Evolutionary conservation across 2,113 vertebrate species (phyloP), one percentile per base, ranked within the genome.

Genomic region (Anolis carolinensis): DNA sequence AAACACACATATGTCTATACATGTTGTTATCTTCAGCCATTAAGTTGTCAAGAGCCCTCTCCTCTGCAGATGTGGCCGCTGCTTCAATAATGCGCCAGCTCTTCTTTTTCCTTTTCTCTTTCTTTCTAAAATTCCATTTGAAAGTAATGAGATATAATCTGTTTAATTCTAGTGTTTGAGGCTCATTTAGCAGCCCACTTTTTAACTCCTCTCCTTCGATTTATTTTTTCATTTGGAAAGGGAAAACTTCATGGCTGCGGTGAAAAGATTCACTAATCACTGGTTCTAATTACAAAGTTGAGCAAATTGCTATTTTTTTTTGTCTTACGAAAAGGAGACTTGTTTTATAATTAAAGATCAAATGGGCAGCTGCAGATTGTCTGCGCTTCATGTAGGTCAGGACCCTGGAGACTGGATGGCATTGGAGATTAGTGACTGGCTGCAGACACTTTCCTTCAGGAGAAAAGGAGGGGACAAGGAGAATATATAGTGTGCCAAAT

Each of bases 141-240:
- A 91, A 94, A 94, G 90, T 94, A 94, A 95, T 94, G 94, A 95
- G 94, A 95, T 94, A 93, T 94, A 95, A 95, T 95, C 94, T 95
- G 92, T 92, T 95, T 95, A 94, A 95, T 95, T 95, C 94, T 90
- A 95, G 93, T 89, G 89, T 94, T 95, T 91, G 89, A 93, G 55
- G 92, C 91, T 94, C 92, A 93, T 94, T 93, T 91, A 91, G 86
- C 83, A 83, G 90, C 90, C 92, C 82, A 92, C 91, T 91, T 93
- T 89, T 93, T 79, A 62, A 78, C 84, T 93, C 85, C 87, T 79
- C 34, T 91, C 94, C 89, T 87, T 79, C 48, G 34, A 0, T 85
- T 89, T 83, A 48, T 88, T 81, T 65, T 0, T 0, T 79, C 81
- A 87, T 91, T 90, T 82, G n/a, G 52, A 92, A 93, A 93, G 59